Evolutionary conservation across 2,888 invertebrate genomes (phyloP), one percentile per base, ranked within the genome.

Genomic region (Troides aeacus): DNA sequence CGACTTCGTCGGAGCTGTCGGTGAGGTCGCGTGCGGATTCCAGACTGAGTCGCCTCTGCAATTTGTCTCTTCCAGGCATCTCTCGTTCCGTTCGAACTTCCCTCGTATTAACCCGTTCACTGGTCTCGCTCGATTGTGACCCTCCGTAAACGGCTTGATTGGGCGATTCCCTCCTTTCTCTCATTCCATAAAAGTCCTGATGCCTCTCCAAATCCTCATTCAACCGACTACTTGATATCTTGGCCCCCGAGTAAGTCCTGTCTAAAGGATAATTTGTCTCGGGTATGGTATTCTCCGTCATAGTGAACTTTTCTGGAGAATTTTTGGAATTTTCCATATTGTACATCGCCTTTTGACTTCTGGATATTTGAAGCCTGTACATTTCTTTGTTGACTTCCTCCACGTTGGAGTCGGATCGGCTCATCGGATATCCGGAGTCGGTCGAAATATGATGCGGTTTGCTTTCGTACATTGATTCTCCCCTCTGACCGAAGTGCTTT

Each of bases 21-120:
- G 95, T 95, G 62, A 96, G 88, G 72, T 95, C 95, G 50, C 95
- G 89, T 53, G 95, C 95, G 2, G 96, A 96, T 81, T 96, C 96
- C 64, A 96, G 82, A 64, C 96, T 96, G 72, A 96, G 89, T 59
- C 96, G 92, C 71, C 96, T 89, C 79, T 94, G 93, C 68, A 94
- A 79, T 74, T 94, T 94, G 71, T 92, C 92, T 1, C 90, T 79
- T 1, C 74, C 79, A 2, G 77, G 74, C 7, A 72, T 71, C 53
- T 82, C 85, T 21, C 86, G 77, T 73, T 84, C 87, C 30, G 70
- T 89, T 59, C 92, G 86, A 67, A 79, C 79, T 30, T 65, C 69
- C 23, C 66, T 42, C 36, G 46, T 58, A 77, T 90, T 75, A 73
- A 88, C 82, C 18, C 88, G 81, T 72, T 90, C 91, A 63, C 87